Conservation (phyloP, 2,797 vertebrate genomes). For the Pipistrellus pygmaeus region DNA sequence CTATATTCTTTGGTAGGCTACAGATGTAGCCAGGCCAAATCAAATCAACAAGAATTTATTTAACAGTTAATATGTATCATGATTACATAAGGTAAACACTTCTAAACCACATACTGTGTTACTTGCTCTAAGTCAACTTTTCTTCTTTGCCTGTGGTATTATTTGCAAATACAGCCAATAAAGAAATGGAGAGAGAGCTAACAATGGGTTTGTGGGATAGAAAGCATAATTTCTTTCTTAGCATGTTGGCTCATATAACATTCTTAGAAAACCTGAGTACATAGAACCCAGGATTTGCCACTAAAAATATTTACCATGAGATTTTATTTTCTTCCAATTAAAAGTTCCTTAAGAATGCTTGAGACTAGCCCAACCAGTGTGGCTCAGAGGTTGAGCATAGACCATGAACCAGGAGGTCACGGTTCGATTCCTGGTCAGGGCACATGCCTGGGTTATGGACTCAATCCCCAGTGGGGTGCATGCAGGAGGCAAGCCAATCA, state of each 20-base stretch:
- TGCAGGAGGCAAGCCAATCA: no score
- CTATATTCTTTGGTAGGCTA: constrained; percentile 47
- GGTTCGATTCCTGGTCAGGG: no score
- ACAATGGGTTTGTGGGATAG: neutral
- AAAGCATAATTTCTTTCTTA: constrained; percentile 16
- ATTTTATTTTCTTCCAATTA: constrained; percentile 18
- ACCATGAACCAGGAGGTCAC: no score
- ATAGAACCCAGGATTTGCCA: neutral
- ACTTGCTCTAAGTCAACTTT: constrained; percentile 57
- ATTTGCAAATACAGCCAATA: constrained; percentile 36
- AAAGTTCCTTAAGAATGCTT: constrained; percentile 24
- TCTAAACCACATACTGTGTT: constrained; percentile 46
- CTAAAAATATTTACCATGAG: neutral
- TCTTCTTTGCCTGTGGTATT: constrained; percentile 22
- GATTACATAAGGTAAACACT: constrained; percentile 65
- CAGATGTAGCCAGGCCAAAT: constrained; percentile 7
- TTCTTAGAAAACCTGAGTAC: constrained; percentile 59
- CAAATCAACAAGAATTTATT: constrained; percentile 67
- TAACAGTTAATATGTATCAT: constrained; percentile 56
- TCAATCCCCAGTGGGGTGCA: no score
- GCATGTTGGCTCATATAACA: neutral
- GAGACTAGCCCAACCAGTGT: neutral
- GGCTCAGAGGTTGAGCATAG: no score
- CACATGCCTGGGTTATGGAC: no score
- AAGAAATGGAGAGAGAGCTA: neutral